Evolutionary conservation across 2,113 vertebrate species (phyloP), one percentile per base, ranked within the genome.

Genomic region (Phocoena phocoena): DNA sequence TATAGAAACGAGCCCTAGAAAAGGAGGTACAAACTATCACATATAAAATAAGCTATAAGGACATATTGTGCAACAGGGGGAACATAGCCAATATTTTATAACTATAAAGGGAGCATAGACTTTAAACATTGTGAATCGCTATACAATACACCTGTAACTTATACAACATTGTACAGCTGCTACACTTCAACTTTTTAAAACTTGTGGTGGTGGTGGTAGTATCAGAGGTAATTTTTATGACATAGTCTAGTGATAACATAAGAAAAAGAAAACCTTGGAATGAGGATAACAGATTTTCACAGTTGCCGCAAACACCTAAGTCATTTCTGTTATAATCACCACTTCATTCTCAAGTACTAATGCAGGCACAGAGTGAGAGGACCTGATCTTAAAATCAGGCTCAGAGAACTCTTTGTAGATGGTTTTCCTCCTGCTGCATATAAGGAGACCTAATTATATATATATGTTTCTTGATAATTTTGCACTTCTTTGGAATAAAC

Each of bases 381-480:
- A 67, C 71, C 77, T 47, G 38, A 58, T 94, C 50, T 88, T 79
- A 68, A 87, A 88, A n/a, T 12, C 58, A 82, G 74, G 28, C 44
- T 53, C 44, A n/a, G 50, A 71, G 33, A 88, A 55, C 88, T 68
- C 93, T 82, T 63, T 50, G 8, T 7, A 63, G 87, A 20, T 28
- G 80, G 44, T 71, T 93, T 82, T 44, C n/a, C 4, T 73, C 21
- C 21, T 47, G 28, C 15, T 83, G 5, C 76, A 6, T 36, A 38
- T 23, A 79, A 70, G 87, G 53, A 97, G 28, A 87, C 31, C 58
- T 95, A 92, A 94, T 92, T 94, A 67, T 81, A 74, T 84, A 96
- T 96, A 96, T 96, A 88, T 82, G 90, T 71, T 90, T 97, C 93
- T 88, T 92, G 60, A 85, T 95, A 62, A 84, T 77, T 97, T 95